These are phyloP conservation scores for Ernsta delagoae DNA, from an alignment of 2,888 invertebrate species.

Conservation along the genomic window DNA sequence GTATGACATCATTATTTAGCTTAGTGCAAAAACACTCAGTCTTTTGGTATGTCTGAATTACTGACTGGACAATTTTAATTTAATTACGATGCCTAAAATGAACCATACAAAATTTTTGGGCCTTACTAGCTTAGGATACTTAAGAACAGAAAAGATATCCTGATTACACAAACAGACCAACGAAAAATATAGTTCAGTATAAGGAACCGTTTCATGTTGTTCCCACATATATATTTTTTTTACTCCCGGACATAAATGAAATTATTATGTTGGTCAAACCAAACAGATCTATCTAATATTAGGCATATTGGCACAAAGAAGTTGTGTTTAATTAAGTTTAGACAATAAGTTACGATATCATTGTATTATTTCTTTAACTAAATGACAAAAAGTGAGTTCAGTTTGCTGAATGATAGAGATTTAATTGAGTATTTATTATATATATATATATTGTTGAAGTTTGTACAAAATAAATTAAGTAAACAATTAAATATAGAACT, in stretches of 20 bases:
- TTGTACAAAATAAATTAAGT: constrained; percentile 87
- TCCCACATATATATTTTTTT: constrained; percentile 43
- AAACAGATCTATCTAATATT: constrained; percentile 79
- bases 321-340: constrained; percentile 86
- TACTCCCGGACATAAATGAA: constrained; percentile 28
- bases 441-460: constrained; percentile 84
- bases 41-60: not conserved
- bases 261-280: constrained; percentile 75
- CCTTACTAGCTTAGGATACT: constrained; percentile 34
- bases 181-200: constrained; percentile 16
- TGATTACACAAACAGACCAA: constrained; percentile 9
- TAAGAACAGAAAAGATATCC: not conserved
- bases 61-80: not conserved
- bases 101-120: constrained; percentile 6
- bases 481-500: constrained; percentile 86
- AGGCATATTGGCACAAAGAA: constrained; percentile 85
- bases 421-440: constrained; percentile 86
- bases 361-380: constrained; percentile 80
- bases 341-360: constrained; percentile 84
- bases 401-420: constrained; percentile 85
- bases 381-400: constrained; percentile 85
- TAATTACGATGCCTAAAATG: constrained; percentile 8
- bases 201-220: constrained; percentile 45
- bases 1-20: not conserved
- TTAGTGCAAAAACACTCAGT: constrained; percentile 1